Base-by-base conservation (phyloP, 2,113 vertebrate genomes). In the Tautogolabrus adspersus region DNA sequence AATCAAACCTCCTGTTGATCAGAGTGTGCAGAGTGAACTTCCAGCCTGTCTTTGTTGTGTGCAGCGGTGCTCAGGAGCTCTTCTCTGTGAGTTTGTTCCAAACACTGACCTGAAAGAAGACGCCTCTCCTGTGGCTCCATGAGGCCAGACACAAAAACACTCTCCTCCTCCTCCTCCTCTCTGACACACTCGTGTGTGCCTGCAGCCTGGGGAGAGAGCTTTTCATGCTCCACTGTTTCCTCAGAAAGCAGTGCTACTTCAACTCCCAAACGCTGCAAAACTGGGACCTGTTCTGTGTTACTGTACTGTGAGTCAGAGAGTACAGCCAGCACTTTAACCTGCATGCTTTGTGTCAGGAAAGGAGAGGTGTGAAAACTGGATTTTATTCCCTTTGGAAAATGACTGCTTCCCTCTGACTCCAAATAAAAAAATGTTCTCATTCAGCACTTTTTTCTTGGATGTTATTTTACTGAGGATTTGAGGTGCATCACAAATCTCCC, bases 151-250 rank as follows among this genome's bases (percentile, higher is more conserved):
- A 79, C 84, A 87, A 26, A 26, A 26, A 26, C 26, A 26, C 26
- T 26, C n/a, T n/a, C 4, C 26, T 26, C 26, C 30, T 34, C 30
- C 78, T 80, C 40, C 51, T 89, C 65, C 82, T 88, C 38, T 60
- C 69, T 84, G 75, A 77, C 77, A 68, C 60, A 87, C 58, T 55
- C 63, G 38, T 73, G 44, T 73, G 65, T 68, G 72, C 67, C 73
- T 61, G 78, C 58, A 75, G 87, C 91, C 84, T 74, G 77, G 71
- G 77, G 88, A 89, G 84, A 83, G 73, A 82, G 72, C 79, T 87
- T 92, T 91, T 89, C 83, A 91, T 86, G 89, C 86, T 88, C 79
- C 77, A 72, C 79, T 84, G 77, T 88, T 64, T 88, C 78, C 77
- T 64, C 82, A 62, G 55, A 89, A 83, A 76, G 75, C 71, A 74